Base-by-base conservation (phyloP, 1,140 invertebrate species). In the Papilio machaon region DNA sequence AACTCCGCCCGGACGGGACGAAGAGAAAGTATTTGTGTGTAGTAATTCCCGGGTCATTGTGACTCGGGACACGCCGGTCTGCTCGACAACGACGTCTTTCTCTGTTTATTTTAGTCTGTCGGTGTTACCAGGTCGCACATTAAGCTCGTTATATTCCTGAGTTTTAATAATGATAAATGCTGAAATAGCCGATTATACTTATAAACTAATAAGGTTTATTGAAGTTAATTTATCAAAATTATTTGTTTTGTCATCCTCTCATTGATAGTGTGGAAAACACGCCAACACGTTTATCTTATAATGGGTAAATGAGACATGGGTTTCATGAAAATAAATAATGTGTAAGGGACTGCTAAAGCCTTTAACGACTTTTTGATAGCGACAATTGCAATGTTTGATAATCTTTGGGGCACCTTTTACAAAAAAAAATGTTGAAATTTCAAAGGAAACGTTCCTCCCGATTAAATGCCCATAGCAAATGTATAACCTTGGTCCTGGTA, bases 31-130 rank as follows among this genome's bases (percentile, higher is more conserved):
- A 70, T 70, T 70, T 70, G 30, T 11, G 64, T 70, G 30, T 70
- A 70, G 5, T 70, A 70, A 70, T 70, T 70, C 64, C 64, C 60
- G 23, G 60, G 60, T 64, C 64, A 11, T 70, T 35, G 19, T 30
- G 64, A 70, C 5, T 70, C 64, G 64, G 64, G 64, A 70, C 10
- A 64, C 19, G 60, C 10, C 2, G 60, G 23, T 11, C 23, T 23
- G 60, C 60, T 13, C 19, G 19, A 30, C 64, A 70, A 70, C 64
- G 64, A 10, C 64, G 23, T 35, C 23, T 70, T 70, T 64, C 8
- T 15, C 23, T 70, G 64, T 70, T 70, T 70, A 70, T 70, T 70
- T 70, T 70, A 70, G 64, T 70, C 64, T 70, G 64, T 70, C 64
- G 64, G 64, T 10, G 64, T 70, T 35, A 11, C 64, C 64, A 70